Percentiles rank a stretch among this genome's conserved stretches.
phyloP scores from a whole-genome alignment of 2,113 vertebrate genomes.

The Oophaga pumilio region DNA sequence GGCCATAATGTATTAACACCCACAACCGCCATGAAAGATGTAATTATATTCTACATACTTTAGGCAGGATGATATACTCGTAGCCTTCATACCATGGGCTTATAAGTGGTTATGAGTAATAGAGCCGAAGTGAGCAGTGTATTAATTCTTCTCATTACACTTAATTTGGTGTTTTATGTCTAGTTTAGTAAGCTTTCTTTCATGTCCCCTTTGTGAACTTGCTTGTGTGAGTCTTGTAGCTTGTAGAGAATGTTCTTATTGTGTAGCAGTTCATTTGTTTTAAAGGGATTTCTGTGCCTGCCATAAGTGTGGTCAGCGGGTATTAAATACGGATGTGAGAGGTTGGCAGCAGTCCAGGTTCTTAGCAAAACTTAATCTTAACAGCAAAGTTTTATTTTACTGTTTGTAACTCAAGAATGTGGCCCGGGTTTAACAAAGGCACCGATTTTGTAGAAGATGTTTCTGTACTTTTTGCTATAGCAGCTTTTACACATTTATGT shows the following conservation, averaged over 20 bases:
- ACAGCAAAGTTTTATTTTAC: constrained; percentile 45
- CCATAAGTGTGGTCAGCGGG: constrained; percentile 57
- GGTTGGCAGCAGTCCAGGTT: constrained; percentile 40
- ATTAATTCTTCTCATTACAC: constrained; percentile 60
- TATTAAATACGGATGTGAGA: constrained; percentile 52
- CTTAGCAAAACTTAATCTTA: constrained; percentile 14
- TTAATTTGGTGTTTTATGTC: constrained; percentile 63
- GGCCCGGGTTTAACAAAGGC: constrained; percentile 41
- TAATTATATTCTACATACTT: constrained; percentile 62
- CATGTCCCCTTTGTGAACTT: constrained; percentile 39
- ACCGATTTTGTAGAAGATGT: constrained; percentile 24
- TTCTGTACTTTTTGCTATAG: constrained; percentile 54
- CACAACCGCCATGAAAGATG: constrained; percentile 34
- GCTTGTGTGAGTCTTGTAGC: constrained; percentile 15
- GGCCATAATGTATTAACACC: constrained; percentile 32
- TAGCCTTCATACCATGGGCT: constrained; percentile 55
- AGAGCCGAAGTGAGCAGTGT: constrained; percentile 56
- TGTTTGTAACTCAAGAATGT: constrained; percentile 37
- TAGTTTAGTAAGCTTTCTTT: constrained; percentile 58
- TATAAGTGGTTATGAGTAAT: constrained; percentile 65
- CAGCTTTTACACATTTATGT: background rate
- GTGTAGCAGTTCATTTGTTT: constrained; percentile 43
- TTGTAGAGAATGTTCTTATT: constrained; percentile 58
- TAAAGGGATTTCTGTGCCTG: constrained; percentile 29
- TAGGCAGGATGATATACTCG: constrained; percentile 3